Evolutionary conservation across 2,113 vertebrate species (phyloP), one percentile per base, ranked within the genome.

Genomic region (Oryzias melastigma): DNA sequence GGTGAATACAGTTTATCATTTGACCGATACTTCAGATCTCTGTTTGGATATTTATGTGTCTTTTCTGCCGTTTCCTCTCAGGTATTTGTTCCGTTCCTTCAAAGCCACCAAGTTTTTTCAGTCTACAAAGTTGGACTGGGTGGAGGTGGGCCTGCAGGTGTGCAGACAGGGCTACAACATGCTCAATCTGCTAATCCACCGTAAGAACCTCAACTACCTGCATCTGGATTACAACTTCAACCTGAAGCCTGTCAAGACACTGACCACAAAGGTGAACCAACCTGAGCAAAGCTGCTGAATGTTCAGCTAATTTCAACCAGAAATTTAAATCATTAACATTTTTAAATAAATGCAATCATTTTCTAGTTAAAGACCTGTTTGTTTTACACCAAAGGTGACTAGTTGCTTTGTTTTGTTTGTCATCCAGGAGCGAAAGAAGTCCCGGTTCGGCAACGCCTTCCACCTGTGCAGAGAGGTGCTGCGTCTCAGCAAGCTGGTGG

Each of bases 71-170:
- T 13, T 53, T 1, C 65, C 59, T 68, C 52, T 25, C 83, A 99
- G 97, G 80, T 99, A 99, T 78, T 89, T 99, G 1, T 99, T 99
- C 91, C 96, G 97, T 24, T 99, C 97, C 35, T 99, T 99, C 88
- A 99, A 99, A 85, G 95, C 97, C 54, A 99, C 97, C 0, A 99
- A 99, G 84, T 99, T 99, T 86, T 99, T 99, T 80, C 97, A 99
- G 88, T 99, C 97, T 0, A 99, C 97, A 0, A 99, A 99, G 83
- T 91, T 99, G 79, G 98, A 99, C 82, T 99, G 98, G 98, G 97
- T 99, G 68, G 98, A 99, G 61, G 97, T 99, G 0, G 98, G 98
- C 1, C 91, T 99, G 1, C 98, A 99, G 85, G 98, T 99, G 43
- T 99, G 97, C 84, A 88, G 98, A 51, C 98, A 99, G 83, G 98